Evolutionary conservation across 2,797 vertebrate species (phyloP).

Genomic region (Tenualosa ilisha): DNA sequence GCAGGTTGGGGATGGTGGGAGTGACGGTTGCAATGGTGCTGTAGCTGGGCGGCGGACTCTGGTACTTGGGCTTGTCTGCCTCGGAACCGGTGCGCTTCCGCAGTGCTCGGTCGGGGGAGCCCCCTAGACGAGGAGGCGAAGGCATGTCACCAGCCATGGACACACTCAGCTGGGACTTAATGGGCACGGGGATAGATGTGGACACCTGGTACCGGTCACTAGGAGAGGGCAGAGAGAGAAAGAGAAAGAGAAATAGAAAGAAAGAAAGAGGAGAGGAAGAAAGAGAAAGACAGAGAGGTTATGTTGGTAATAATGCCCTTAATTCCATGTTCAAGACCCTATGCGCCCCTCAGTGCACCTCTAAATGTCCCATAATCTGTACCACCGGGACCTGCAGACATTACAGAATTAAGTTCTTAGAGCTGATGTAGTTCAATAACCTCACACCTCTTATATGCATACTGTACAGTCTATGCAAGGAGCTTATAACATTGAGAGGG

Average conservation of each 20-base stretch:
- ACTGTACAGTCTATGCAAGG: neutral
- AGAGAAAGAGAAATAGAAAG: constrained; percentile 27
- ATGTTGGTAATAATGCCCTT: too few relatives aligned
- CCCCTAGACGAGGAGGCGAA: constrained; percentile 73
- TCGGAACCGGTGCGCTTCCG: constrained; percentile 87
- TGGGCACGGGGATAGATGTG: constrained; percentile 87
- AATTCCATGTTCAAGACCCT: too few relatives aligned
- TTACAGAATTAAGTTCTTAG: too few relatives aligned
- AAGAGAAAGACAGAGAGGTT: constrained; percentile 6
- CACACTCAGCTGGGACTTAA: constrained; percentile 80
- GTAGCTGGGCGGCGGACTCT: constrained; percentile 83
- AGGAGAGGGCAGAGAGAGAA: constrained; percentile 19
- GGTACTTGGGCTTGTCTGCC: constrained; percentile 80
- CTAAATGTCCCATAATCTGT: too few relatives aligned
- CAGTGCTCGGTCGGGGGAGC: constrained; percentile 84
- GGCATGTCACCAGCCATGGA: constrained; percentile 73
- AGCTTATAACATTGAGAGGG: neutral
- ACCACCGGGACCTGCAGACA: too few relatives aligned
- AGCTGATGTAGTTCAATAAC: neutral
- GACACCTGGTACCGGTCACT: constrained; percentile 88
- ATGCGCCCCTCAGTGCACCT: too few relatives aligned
- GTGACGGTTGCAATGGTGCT: constrained; percentile 55
- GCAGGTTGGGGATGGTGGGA: neutral
- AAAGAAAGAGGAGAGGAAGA: constrained; percentile 27
- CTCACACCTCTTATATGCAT: neutral